phyloP scores from a whole-genome alignment of 2,113 vertebrate genomes.

The Eurypyga helias region DNA sequence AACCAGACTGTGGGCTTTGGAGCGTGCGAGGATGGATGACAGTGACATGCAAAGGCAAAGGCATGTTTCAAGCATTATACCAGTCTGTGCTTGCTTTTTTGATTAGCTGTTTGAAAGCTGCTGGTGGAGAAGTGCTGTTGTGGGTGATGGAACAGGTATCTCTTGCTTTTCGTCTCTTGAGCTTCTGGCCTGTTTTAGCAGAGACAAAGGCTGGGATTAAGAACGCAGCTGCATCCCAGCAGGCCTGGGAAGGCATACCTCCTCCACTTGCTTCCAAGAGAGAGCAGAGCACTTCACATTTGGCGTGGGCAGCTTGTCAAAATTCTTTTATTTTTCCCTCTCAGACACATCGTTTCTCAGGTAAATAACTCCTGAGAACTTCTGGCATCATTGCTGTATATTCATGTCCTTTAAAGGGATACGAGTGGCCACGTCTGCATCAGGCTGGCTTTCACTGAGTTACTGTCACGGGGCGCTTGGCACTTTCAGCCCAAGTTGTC shows the following conservation, averaged over 20 bases:
- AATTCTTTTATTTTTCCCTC: not conserved
- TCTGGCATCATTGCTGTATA: not conserved
- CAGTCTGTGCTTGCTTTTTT: not conserved
- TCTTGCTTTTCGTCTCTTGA: not conserved
- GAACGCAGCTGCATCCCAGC: not conserved
- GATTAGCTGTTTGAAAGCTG: not conserved
- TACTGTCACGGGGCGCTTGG: not conserved
- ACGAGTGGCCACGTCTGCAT: accelerated
- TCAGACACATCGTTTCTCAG: not conserved
- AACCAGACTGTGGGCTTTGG: not conserved
- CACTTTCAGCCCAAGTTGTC: not conserved
- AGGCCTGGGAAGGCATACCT: not conserved
- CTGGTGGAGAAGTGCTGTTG: not conserved
- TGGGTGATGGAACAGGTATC: not conserved
- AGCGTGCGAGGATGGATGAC: not conserved
- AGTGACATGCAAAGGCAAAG: not conserved
- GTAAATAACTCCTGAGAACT: not conserved
- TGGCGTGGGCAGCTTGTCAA: not conserved
- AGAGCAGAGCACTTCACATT: not conserved
- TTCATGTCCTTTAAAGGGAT: not conserved
- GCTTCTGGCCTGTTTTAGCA: not conserved
- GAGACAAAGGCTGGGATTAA: not conserved
- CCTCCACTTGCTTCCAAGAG: not conserved
- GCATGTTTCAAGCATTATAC: not conserved
- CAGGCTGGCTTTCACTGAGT: not conserved